A percentile compares a stretch with the other conserved stretches of the same genome.
Conservation (phyloP, 2,113 vertebrate genomes). For the Archilochus colubris region DNA sequence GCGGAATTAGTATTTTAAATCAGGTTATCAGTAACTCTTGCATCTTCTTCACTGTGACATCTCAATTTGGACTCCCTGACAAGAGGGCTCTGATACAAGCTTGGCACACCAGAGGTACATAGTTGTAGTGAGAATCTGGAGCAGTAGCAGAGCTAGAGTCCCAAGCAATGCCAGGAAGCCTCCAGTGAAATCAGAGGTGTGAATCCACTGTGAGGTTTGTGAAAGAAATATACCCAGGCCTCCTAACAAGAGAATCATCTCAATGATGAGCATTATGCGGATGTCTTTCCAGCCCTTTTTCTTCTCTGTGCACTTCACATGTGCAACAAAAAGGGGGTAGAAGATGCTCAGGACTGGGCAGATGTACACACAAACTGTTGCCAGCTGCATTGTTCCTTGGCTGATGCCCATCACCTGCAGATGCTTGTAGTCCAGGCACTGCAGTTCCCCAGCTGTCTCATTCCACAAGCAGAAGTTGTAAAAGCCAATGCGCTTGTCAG, state of each 20-base stretch:
- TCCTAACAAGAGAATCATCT: background rate
- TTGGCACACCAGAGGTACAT: background rate
- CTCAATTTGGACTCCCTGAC: background rate
- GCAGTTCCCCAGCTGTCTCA: background rate
- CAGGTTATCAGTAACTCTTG: background rate
- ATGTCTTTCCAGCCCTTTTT: constrained; percentile 23
- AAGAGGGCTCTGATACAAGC: background rate
- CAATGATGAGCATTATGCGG: background rate
- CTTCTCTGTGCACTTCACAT: background rate
- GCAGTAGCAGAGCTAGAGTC: constrained; percentile 51
- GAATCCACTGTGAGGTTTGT: constrained; percentile 50
- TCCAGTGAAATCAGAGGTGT: constrained; percentile 27
- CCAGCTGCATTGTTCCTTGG: background rate
- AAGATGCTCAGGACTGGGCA: constrained; percentile 67
- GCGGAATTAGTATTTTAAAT: background rate
- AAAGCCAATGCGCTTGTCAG: constrained; percentile 71
- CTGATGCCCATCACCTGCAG: constrained; percentile 51
- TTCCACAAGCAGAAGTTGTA: constrained; percentile 79
- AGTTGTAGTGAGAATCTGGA: constrained; percentile 36
- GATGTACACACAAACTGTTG: constrained; percentile 55
- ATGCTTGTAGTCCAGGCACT: constrained; percentile 25
- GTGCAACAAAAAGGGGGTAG: background rate
- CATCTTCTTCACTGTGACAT: background rate
- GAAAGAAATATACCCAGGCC: constrained; percentile 62
- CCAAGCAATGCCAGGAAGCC: constrained; percentile 59